phyloP scores from a whole-genome alignment of 2,888 invertebrate species.

The Ryuthela nishihirai region DNA sequence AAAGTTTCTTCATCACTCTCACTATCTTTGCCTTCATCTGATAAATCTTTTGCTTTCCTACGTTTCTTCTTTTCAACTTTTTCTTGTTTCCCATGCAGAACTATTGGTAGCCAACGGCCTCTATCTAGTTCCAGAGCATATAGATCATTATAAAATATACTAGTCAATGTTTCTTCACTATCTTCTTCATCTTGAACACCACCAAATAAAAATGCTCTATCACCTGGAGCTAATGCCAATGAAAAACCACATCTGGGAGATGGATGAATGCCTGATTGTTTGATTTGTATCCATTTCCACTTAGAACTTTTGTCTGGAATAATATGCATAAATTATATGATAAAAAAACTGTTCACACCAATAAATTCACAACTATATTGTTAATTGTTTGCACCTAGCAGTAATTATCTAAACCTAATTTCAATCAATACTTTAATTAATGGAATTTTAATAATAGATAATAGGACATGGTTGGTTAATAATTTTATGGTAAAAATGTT shows the following conservation, averaged over 20 bases:
- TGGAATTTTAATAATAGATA: too few species aligned
- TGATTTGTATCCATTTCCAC: slow-evolving; percentile 68
- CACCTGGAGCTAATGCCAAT: slow-evolving; percentile 60
- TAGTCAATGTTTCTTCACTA: slow-evolving; percentile 73
- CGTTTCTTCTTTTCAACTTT: slow-evolving; percentile 49
- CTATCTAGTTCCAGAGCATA: slow-evolving; percentile 69
- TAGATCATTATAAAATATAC: slow-evolving; percentile 77
- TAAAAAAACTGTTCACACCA: too few species aligned
- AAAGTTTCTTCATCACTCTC: too few species aligned
- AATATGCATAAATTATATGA: too few species aligned
- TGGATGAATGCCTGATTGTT: slow-evolving; percentile 63
- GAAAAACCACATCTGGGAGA: slow-evolving; percentile 66
- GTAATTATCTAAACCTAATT: too few species aligned
- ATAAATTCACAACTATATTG: too few species aligned
- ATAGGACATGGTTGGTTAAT: too few species aligned
- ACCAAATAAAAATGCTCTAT: slow-evolving; percentile 75
- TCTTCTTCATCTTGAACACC: slow-evolving; percentile 76
- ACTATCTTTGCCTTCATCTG: too few species aligned
- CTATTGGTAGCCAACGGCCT: slow-evolving; percentile 67
- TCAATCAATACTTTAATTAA: too few species aligned
- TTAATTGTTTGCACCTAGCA: too few species aligned
- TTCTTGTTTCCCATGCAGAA: slow-evolving; percentile 45
- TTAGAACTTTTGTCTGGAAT: too few species aligned
- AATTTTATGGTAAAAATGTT: too few species aligned
- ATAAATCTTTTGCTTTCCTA: slow-evolving; percentile 44